A percentile compares a stretch with the other conserved stretches of the same genome.
These are phyloP conservation scores for Lasioglossum marginatum DNA, from an alignment of 2,888 invertebrate species.

Conservation along the genomic window DNA sequence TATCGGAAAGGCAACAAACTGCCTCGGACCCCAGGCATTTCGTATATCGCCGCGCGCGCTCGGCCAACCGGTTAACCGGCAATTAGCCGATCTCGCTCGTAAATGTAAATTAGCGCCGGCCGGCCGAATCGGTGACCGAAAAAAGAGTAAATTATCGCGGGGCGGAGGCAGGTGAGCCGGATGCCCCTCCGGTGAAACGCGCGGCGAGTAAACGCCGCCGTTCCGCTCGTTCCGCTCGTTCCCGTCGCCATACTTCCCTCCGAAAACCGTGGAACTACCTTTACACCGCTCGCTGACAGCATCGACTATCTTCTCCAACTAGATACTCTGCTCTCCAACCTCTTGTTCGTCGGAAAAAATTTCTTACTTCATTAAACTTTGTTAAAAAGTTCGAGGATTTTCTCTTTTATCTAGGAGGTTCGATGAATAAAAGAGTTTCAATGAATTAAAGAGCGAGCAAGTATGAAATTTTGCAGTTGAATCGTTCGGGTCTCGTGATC, in stretches of 20 bases:
- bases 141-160: constrained; percentile 81
- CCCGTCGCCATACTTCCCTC: constrained; percentile 40
- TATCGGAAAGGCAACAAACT: constrained; percentile 71
- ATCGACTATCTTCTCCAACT: neutral
- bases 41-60: constrained; percentile 74
- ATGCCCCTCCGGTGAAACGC: constrained; percentile 67
- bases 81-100: constrained; percentile 83
- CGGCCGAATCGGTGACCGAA: constrained; percentile 79
- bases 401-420: no score
- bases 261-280: constrained; percentile 11
- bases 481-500: neutral
- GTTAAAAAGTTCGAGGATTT: no score
- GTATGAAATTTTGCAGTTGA: neutral
- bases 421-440: no score
- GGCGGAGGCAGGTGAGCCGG: constrained; percentile 80
- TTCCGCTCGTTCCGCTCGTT: constrained; percentile 57
- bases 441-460: no score
- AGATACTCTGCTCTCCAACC: neutral
- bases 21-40: constrained; percentile 60
- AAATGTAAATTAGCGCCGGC: constrained; percentile 83
- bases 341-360: neutral
- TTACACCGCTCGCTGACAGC: constrained; percentile 11
- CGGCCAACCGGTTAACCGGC: constrained; percentile 84
- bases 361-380: neutral
- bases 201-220: constrained; percentile 51